A percentile compares a stretch with the other conserved stretches of the same genome.
phyloP scores from a whole-genome alignment of 2,797 vertebrate species.

The Heteromormyrus szaboi region DNA sequence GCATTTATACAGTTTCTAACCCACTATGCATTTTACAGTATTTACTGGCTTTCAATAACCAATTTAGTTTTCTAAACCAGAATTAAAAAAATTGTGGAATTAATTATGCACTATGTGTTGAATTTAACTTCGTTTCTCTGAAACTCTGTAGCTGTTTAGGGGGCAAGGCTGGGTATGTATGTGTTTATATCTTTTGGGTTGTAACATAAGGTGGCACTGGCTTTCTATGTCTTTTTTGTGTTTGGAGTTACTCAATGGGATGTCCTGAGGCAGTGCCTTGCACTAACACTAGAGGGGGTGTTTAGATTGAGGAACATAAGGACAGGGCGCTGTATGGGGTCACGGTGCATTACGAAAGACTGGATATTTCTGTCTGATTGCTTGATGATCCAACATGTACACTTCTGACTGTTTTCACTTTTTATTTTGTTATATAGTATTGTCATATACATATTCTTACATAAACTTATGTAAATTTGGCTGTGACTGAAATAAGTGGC shows the following conservation, averaged over 20 bases:
- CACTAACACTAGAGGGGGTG: slow-evolving; percentile 67
- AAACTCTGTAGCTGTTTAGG: neutral
- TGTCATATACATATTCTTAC: neutral
- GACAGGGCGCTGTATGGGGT: neutral
- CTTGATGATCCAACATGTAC: neutral
- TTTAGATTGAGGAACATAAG: slow-evolving; percentile 45
- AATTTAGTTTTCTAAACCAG: neutral
- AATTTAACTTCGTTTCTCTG: neutral
- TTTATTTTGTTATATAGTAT: slow-evolving; percentile 35
- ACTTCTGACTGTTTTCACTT: slow-evolving; percentile 24
- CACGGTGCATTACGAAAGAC: neutral
- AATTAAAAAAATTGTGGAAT: neutral
- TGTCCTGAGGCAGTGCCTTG: slow-evolving; percentile 52
- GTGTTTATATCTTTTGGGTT: neutral
- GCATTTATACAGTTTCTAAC: neutral
- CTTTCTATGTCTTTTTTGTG: neutral
- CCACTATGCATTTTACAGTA: neutral
- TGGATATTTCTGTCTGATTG: neutral
- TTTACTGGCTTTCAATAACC: neutral
- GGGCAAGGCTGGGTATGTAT: neutral
- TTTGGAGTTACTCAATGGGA: slow-evolving; percentile 23
- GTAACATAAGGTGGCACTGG: neutral
- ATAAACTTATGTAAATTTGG: slow-evolving; percentile 31
- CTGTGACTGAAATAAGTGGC: slow-evolving; percentile 50
- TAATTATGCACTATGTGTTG: neutral